A percentile compares a stretch with the other conserved stretches of the same genome.
Conservation (phyloP, 2,888 invertebrate species). For the Agonopterix subpropinquella region DNA sequence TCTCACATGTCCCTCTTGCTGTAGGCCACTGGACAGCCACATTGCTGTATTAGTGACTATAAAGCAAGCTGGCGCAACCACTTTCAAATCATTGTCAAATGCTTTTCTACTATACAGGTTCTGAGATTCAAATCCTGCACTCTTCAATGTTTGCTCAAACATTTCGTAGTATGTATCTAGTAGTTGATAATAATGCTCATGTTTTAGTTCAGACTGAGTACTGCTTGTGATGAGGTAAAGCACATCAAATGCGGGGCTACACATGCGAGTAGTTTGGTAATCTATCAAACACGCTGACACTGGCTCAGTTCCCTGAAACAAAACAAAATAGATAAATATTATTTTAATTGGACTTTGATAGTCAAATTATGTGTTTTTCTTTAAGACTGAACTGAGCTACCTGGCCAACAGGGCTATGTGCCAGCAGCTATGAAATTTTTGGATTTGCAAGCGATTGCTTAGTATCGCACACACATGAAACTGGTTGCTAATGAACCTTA, state of each 20-base stretch:
- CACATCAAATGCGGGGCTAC: constrained; percentile 53
- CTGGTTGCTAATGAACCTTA: too few relatives aligned
- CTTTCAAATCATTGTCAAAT: constrained; percentile 44
- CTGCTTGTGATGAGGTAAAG: constrained; percentile 54
- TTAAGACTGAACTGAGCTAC: constrained; percentile 2
- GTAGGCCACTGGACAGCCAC: constrained; percentile 55
- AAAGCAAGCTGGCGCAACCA: constrained; percentile 49
- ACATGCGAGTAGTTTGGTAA: constrained; percentile 51
- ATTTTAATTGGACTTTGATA: neutral
- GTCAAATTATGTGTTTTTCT: neutral
- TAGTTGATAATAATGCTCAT: constrained; percentile 29
- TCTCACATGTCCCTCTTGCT: constrained; percentile 58
- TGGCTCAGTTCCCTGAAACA: constrained; percentile 41
- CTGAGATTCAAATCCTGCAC: constrained; percentile 24
- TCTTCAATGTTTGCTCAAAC: constrained; percentile 28
- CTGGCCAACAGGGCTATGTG: neutral
- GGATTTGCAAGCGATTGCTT: too few relatives aligned
- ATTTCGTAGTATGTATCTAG: constrained; percentile 44
- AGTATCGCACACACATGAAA: too few relatives aligned
- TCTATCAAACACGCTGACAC: constrained; percentile 55
- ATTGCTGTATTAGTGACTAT: constrained; percentile 58
- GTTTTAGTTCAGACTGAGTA: constrained; percentile 35
- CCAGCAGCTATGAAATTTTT: too few relatives aligned
- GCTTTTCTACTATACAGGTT: constrained; percentile 34
- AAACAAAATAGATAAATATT: neutral